phyloP scores from a whole-genome alignment of 2,888 invertebrate species.

The Vanessa cardui region DNA sequence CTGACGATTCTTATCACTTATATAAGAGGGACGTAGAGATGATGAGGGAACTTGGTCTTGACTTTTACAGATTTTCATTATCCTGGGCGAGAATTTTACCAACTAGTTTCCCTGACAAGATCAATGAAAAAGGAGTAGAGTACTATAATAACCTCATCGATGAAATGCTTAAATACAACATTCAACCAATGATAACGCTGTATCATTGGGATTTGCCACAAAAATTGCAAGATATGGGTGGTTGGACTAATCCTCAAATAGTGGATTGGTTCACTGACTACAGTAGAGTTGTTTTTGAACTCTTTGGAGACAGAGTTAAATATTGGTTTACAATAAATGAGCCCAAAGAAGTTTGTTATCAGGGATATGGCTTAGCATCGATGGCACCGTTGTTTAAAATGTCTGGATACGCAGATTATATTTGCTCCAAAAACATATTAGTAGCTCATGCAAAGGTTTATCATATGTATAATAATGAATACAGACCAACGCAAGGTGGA shows the following conservation, averaged over 20 bases:
- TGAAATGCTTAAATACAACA: constrained; percentile 75
- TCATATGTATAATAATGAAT: constrained; percentile 58
- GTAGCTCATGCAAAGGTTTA: constrained; percentile 78
- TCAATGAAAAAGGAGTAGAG: constrained; percentile 68
- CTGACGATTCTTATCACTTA: constrained; percentile 81
- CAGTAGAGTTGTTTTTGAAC: constrained; percentile 58
- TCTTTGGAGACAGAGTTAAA: constrained; percentile 71
- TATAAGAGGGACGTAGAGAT: constrained; percentile 75
- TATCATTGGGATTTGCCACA: constrained; percentile 72
- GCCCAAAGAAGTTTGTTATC: constrained; percentile 59
- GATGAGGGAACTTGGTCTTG: constrained; percentile 58
- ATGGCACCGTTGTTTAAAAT: constrained; percentile 55
- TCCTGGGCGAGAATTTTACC: constrained; percentile 84
- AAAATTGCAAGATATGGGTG: constrained; percentile 59
- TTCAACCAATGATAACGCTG: constrained; percentile 79
- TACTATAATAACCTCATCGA: constrained; percentile 66
- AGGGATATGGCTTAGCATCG: constrained; percentile 62
- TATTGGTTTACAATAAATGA: constrained; percentile 83
- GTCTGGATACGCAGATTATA: constrained; percentile 67
- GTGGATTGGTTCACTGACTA: constrained; percentile 68
- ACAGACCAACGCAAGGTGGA: constrained; percentile 57
- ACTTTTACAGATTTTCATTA: constrained; percentile 79
- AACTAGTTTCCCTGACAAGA: constrained; percentile 67
- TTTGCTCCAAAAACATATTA: constrained; percentile 70
- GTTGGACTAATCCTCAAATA: constrained; percentile 65